Conservation (phyloP, 2,888 invertebrate species). For the Parnassius apollo region DNA sequence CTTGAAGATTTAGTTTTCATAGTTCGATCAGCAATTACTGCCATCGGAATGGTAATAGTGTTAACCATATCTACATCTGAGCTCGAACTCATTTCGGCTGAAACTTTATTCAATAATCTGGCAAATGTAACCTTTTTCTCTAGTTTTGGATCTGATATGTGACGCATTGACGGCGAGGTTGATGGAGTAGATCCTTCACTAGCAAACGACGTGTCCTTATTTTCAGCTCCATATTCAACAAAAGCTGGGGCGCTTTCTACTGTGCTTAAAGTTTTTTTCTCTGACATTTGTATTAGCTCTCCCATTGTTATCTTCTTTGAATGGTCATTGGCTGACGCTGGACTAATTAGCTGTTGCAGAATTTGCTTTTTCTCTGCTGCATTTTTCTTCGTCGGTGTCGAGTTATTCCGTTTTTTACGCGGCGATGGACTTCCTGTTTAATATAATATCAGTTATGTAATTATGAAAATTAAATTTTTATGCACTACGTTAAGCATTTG, state of each 20-base stretch:
- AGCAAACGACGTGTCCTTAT: constrained; percentile 83
- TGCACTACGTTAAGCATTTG: constrained; percentile 47
- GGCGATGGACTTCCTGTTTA: constrained; percentile 87
- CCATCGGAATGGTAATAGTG: constrained; percentile 75
- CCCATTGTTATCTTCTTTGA: constrained; percentile 85
- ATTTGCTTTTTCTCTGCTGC: constrained; percentile 90
- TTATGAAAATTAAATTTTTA: constrained; percentile 30
- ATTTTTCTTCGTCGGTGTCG: constrained; percentile 88
- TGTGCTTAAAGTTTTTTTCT: constrained; percentile 76
- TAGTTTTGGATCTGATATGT: constrained; percentile 84
- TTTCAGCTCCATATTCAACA: constrained; percentile 70
- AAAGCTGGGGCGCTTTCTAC: constrained; percentile 75
- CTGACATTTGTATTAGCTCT: constrained; percentile 88
- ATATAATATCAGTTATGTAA: constrained; percentile 34
- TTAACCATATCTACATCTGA: constrained; percentile 84
- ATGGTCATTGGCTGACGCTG: constrained; percentile 83
- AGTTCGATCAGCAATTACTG: constrained; percentile 66
- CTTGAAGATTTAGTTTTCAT: constrained; percentile 69
- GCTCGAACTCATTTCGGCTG: constrained; percentile 89
- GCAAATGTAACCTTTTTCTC: constrained; percentile 91
- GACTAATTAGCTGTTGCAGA: constrained; percentile 88
- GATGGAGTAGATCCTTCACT: constrained; percentile 76
- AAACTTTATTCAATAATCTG: constrained; percentile 86
- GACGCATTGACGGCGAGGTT: constrained; percentile 79
- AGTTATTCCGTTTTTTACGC: constrained; percentile 89